Evolutionary conservation across 2,113 vertebrate genomes (phyloP).

Genomic region (Rallus limicola): DNA sequence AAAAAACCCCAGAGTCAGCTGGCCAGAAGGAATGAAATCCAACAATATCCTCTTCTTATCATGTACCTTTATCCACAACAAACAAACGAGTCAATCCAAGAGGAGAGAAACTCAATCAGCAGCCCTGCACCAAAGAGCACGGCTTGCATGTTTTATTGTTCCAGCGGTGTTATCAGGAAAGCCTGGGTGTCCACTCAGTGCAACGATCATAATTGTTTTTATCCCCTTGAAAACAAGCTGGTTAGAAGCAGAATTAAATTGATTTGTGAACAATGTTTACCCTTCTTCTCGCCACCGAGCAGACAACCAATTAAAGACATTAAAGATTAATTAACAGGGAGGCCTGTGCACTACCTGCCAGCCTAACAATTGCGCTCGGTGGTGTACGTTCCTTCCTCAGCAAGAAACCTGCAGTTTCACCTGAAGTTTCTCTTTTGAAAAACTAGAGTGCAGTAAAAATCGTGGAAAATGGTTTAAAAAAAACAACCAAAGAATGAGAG

Average conservation of each 20-base stretch:
- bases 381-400: not conserved
- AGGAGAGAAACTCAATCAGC: slow-evolving; percentile 62
- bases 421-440: not conserved
- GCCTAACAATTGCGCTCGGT: not conserved
- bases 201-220: slow-evolving; percentile 47
- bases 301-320: slow-evolving; percentile 76
- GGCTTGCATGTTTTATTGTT: slow-evolving; percentile 8
- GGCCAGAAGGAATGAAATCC: not conserved
- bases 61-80: slow-evolving; percentile 37
- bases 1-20: not conserved
- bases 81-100: slow-evolving; percentile 71
- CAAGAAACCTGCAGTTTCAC: not conserved
- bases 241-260: slow-evolving; percentile 67
- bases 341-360: slow-evolving; percentile 18
- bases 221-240: slow-evolving; percentile 53
- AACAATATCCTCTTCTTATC: slow-evolving; percentile 41
- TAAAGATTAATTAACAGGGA: slow-evolving; percentile 75
- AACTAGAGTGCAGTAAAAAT: not conserved
- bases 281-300: slow-evolving; percentile 60
- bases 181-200: not conserved
- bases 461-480: not conserved
- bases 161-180: slow-evolving; percentile 37
- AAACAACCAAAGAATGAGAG: not conserved
- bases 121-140: not conserved
- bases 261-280: slow-evolving; percentile 75